Conservation (phyloP, 2,888 invertebrate species). For the Apodemia mormo region DNA sequence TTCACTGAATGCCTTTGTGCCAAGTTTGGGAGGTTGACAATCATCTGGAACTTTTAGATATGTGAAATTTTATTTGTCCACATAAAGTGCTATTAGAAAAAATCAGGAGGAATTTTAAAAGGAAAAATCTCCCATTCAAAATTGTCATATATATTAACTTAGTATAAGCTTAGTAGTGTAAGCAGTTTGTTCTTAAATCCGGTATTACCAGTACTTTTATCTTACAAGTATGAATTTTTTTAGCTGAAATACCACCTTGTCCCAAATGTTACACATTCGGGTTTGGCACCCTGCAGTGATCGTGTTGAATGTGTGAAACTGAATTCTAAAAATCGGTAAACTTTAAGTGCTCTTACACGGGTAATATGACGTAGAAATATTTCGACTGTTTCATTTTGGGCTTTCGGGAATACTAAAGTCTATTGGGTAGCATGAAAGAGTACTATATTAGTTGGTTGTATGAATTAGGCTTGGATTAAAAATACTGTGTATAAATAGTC, state of each 20-base stretch:
- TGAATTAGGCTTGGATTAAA: not conserved
- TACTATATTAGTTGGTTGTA: not conserved
- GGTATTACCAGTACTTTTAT: too few relatives aligned
- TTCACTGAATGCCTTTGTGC: not conserved
- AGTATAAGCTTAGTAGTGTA: too few relatives aligned
- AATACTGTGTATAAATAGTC: not conserved
- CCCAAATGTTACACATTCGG: too few relatives aligned
- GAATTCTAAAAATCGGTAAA: conserved; percentile 2
- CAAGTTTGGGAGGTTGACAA: not conserved
- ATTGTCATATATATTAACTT: too few relatives aligned
- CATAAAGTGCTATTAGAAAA: too few relatives aligned
- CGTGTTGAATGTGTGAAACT: not conserved
- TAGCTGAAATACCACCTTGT: too few relatives aligned
- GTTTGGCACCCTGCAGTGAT: too few relatives aligned
- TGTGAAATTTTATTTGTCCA: too few relatives aligned
- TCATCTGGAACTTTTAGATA: not conserved
- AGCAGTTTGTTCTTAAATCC: too few relatives aligned
- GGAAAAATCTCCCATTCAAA: not conserved
- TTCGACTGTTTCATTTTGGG: not conserved
- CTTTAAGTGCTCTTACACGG: conserved; percentile 10
- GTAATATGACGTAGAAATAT: not conserved
- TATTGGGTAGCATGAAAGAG: not conserved
- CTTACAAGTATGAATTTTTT: too few relatives aligned
- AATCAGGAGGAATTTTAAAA: not conserved
- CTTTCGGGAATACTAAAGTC: not conserved